phyloP scores from a whole-genome alignment of 2,113 vertebrate species.

The Mustela nigripes region DNA sequence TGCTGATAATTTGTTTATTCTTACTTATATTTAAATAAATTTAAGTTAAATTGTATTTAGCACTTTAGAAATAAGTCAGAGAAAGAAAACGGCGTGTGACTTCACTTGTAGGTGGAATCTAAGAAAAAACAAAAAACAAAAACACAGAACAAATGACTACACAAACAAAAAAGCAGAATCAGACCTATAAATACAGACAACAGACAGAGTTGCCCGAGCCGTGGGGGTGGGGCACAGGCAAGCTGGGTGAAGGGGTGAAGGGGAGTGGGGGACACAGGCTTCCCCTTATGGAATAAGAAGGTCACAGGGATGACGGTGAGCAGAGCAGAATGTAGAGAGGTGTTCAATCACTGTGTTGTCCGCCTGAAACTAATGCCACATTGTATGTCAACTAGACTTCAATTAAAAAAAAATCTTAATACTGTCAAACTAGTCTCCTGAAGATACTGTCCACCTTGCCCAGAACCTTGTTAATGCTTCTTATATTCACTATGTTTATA shows the following conservation, averaged over 20 bases:
- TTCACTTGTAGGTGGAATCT: not conserved
- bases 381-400: not conserved
- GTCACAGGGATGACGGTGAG: not conserved
- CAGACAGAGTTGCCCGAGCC: not conserved
- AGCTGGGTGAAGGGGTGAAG: not conserved
- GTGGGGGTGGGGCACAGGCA: not conserved
- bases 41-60: not conserved
- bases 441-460: not conserved
- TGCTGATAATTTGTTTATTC: conserved; percentile 26
- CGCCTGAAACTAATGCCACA: not conserved
- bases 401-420: not conserved
- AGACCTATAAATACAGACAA: not conserved
- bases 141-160: not conserved
- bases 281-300: not conserved
- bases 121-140: not conserved
- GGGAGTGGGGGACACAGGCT: not conserved
- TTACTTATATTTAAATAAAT: conserved; percentile 51
- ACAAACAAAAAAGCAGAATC: not conserved
- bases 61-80: not conserved
- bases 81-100: not conserved
- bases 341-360: not conserved
- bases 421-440: not conserved
- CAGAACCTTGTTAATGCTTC: not conserved
- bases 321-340: not conserved
- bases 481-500: not conserved